phyloP scores from a whole-genome alignment of 2,888 invertebrate genomes.

The Parnassius apollo region DNA sequence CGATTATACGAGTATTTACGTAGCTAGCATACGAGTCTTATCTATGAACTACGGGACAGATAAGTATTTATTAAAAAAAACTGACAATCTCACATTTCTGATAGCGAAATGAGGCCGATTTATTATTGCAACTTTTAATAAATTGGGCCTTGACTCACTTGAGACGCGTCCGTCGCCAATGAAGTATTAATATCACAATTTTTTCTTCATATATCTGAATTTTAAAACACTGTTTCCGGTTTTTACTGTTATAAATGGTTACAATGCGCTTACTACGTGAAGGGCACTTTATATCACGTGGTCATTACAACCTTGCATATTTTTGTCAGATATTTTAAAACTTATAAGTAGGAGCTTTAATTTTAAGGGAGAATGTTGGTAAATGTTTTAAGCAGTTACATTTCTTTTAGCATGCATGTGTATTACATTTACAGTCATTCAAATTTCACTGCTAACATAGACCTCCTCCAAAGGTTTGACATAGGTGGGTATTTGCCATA shows the following conservation, averaged over 20 bases:
- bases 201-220: slow-evolving; percentile 3
- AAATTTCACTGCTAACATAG: no score
- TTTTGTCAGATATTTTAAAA: slow-evolving; percentile 3
- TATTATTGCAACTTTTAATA: slow-evolving; percentile 16
- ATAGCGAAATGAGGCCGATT: slow-evolving; percentile 14
- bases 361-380: no score
- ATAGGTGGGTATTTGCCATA: no score
- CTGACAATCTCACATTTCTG: slow-evolving; percentile 13
- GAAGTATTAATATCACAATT: slow-evolving; percentile 6
- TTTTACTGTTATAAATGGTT: slow-evolving; percentile 1
- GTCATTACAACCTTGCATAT: slow-evolving; percentile 11
- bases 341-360: background rate
- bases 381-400: no score
- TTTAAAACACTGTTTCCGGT: background rate
- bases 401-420: no score
- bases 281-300: slow-evolving; percentile 4
- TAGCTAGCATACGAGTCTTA: no score
- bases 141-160: slow-evolving; percentile 23
- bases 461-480: no score
- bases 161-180: slow-evolving; percentile 9
- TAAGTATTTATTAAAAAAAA: slow-evolving; percentile 2
- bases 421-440: no score
- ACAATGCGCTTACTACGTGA: slow-evolving; percentile 2
- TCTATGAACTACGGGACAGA: background rate
- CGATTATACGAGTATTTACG: no score